Percentiles rank a stretch among this genome's conserved stretches.
These are phyloP conservation scores for Chauna torquata DNA, from an alignment of 2,113 vertebrate genomes.

Conservation along the genomic window DNA sequence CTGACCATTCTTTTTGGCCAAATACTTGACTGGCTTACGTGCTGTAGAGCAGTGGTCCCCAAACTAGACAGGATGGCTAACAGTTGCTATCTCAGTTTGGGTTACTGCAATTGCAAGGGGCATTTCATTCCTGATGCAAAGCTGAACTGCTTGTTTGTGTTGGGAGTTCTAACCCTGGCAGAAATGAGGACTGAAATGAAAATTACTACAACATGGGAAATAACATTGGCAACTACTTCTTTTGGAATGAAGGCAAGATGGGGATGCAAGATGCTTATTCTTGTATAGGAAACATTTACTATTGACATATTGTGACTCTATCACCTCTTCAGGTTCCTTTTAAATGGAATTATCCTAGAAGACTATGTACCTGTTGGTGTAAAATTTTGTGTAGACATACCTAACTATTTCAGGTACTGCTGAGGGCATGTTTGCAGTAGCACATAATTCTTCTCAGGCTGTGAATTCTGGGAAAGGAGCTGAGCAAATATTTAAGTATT, in stretches of 20 bases:
- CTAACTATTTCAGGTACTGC: conserved; percentile 41
- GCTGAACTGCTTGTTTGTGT: not conserved
- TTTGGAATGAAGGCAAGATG: not conserved
- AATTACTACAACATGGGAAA: not conserved
- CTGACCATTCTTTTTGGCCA: not conserved
- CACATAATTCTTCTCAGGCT: conserved; percentile 35
- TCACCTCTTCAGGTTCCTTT: not conserved
- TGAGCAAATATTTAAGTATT: conserved; percentile 60
- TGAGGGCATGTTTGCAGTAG: conserved; percentile 48
- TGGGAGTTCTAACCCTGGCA: not conserved
- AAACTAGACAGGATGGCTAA: not conserved
- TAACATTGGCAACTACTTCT: not conserved
- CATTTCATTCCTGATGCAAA: not conserved
- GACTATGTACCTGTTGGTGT: not conserved
- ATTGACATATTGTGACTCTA: not conserved
- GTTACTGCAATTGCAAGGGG: not conserved
- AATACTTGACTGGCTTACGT: not conserved
- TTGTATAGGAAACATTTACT: not conserved
- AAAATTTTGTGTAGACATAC: conserved; percentile 17
- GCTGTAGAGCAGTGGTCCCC: not conserved
- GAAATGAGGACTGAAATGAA: conserved; percentile 8
- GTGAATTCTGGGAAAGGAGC: conserved; percentile 56
- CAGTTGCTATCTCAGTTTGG: not conserved
- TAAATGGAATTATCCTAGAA: not conserved
- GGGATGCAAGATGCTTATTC: not conserved